Evolutionary conservation across 2,888 invertebrate species (phyloP), one percentile per base, ranked within the genome.

Genomic region (Pterobdella sp.): DNA sequence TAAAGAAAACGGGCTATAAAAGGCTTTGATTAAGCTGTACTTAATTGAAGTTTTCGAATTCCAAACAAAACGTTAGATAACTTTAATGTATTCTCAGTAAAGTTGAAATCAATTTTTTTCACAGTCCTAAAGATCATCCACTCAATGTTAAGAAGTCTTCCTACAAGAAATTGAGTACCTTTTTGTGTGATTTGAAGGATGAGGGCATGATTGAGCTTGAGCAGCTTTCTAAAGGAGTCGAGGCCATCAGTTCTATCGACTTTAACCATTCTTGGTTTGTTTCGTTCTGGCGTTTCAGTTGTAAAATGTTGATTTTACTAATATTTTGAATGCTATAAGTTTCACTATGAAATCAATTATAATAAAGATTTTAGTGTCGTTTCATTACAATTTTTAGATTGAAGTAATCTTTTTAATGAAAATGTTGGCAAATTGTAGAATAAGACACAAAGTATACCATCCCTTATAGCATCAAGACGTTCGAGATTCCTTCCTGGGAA

Each of bases 111-210:
- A 34, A 10, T 72, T 56, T 72, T 56, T 72, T 36, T 72, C 78
- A 78, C 73, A 87, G 92, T 79, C 91, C 92, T 0, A 81, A 87
- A n/a, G 88, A 88, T 1, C 85, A 87, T 68, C 86, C 85, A 26
- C 83, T 94, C 52, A 93, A 95, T 81, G 87, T 95, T 0, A 94
- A 94, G 82, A 93, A 93, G 82, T 90, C 93, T 0, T 89, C 89
- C 18, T 91, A 89, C 81, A 94, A 94, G 85, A 95, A 94, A 84
- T 85, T 94, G 72, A 89, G 91, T 22, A 90, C 90, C 75, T 94
- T 94, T 81, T 85, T 95, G 36, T 76, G 89, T 88, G 88, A 88
- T 76, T 91, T 93, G 91, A 86, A 88, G 78, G 85, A 87, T 81
- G 87, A 89, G 81, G 85, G 83, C 34, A 78, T 84, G n/a, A 80